Conservation (phyloP, 2,888 invertebrate species). For the Phragmatobia fuliginosa region DNA sequence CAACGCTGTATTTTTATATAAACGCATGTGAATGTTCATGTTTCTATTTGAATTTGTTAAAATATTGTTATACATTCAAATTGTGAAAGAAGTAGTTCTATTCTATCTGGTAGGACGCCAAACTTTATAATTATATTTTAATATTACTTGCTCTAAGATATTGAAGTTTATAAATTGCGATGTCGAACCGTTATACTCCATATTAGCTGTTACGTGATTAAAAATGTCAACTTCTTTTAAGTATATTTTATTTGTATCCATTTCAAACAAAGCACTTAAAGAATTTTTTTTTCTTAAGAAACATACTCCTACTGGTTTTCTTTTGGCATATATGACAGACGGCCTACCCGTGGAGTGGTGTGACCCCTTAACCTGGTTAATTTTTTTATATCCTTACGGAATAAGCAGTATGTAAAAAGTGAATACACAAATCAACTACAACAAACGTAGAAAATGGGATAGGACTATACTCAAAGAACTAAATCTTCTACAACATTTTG, state of each 20-base stretch:
- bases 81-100: slow-evolving; percentile 5
- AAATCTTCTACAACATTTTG: neutral
- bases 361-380: neutral
- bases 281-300: neutral
- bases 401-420: neutral
- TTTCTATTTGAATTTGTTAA: slow-evolving; percentile 14
- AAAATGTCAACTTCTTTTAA: neutral
- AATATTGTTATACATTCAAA: slow-evolving; percentile 1
- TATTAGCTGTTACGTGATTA: neutral
- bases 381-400: neutral
- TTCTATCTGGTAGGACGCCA: slow-evolving; percentile 1
- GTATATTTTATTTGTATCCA: neutral
- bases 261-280: too few species aligned
- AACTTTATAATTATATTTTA: slow-evolving; percentile 1
- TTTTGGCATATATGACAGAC: neutral
- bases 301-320: neutral
- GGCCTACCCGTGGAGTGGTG: neutral
- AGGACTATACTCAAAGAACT: neutral
- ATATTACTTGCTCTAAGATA: neutral
- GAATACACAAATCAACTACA: neutral
- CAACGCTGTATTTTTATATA: slow-evolving; percentile 10
- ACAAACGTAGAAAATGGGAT: neutral
- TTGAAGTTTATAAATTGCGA: neutral
- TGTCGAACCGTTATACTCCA: neutral
- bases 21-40: slow-evolving; percentile 19